Evolutionary conservation across 2,797 vertebrate genomes (phyloP).

Genomic region (Myotis planiceps): DNA sequence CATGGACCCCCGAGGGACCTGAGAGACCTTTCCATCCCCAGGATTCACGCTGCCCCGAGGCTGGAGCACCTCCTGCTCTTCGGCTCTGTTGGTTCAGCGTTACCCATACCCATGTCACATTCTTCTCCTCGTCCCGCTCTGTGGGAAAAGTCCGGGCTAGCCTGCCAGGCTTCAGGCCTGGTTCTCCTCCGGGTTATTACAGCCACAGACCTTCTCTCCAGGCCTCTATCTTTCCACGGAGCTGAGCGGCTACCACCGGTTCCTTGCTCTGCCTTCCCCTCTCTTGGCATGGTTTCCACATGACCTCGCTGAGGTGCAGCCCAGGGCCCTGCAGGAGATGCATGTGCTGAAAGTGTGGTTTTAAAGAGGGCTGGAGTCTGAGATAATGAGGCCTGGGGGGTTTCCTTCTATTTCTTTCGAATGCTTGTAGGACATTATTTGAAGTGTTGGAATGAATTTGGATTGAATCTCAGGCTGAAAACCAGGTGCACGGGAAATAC

Average conservation of each 20-base stretch:
- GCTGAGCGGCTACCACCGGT: background rate
- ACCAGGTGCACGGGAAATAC: background rate
- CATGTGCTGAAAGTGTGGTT: background rate
- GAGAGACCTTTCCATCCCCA: background rate
- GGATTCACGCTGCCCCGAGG: background rate
- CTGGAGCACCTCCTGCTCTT: background rate
- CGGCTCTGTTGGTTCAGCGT: too few relatives aligned
- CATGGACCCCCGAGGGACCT: background rate
- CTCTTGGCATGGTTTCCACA: background rate
- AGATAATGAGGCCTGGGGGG: background rate
- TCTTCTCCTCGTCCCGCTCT: background rate
- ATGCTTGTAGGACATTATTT: background rate
- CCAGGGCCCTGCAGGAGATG: background rate
- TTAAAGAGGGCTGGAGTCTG: background rate
- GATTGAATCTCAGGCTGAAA: background rate
- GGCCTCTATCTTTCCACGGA: background rate
- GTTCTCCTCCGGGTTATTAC: accelerated
- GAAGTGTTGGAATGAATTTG: background rate
- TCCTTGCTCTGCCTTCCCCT: background rate
- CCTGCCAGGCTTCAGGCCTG: background rate
- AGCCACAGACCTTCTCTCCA: background rate
- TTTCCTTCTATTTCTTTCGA: background rate
- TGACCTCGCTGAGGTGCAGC: background rate
- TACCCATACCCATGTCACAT: accelerated
- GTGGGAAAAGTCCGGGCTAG: background rate